Evolutionary conservation across 2,797 vertebrate genomes (phyloP), one percentile per base, ranked within the genome.

Genomic region (Enteromius argenteus): DNA sequence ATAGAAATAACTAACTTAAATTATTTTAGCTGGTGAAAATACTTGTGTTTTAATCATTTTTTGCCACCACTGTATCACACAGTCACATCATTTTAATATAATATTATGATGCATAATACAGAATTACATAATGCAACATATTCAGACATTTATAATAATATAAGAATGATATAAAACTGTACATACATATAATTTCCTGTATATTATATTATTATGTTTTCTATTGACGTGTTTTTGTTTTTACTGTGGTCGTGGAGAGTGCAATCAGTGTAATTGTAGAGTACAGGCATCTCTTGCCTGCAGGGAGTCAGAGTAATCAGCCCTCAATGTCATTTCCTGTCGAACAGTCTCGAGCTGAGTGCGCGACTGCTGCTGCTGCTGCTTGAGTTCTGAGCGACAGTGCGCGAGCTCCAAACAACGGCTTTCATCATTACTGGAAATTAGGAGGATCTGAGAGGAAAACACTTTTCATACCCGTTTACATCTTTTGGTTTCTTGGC

Each of bases 291-390:
- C 93, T 92, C 80, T 91, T 91, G 94, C 93, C 91, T 90, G 91
- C 89, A 95, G 95, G 94, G 94, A 95, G 92, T 93, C 42, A 89
- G 90, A 94, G 86, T 90, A 92, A 94, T 95, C 93, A 91, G 92
- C 86, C 91, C 92, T 92, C 91, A 91, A 92, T 95, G 91, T 67
- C 92, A 94, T 92, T 96, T 96, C 95, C 95, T 94, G 95, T 93
- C 88, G 89, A 92, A 92, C 87, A 90, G 84, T 85, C 92, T 80
- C 75, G 86, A 83, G 56, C 84, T 90, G 90, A 88, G 84, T 85
- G 88, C 88, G 88, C 87, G 81, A 89, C 85, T 86, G 75, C 83
- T 83, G 81, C 79, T 83, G 23, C 46, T 67, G 42, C 56, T 21
- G 74, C 23, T 27, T 30, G 81, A 58, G 60, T 42, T 35, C 51